Evolutionary conservation across 2,797 vertebrate genomes (phyloP).

Genomic region (Phataginus tetradactyla): DNA sequence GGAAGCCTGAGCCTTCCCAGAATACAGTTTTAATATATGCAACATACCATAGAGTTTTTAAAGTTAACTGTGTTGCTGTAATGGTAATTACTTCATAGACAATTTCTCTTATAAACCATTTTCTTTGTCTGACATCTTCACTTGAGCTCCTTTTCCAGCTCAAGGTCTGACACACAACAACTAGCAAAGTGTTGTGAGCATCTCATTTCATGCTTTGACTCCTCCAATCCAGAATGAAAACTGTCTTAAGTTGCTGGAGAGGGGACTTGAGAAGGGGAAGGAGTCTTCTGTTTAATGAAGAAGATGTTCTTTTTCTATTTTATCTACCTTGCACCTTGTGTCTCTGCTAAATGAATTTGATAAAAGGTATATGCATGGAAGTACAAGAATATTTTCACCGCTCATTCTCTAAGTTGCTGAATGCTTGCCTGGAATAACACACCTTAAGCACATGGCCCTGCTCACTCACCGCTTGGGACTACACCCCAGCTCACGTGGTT

Average conservation of each 20-base stretch:
- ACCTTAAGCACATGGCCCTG: conserved; percentile 77
- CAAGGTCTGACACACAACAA: neutral
- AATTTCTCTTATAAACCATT: conserved; percentile 20
- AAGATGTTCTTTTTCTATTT: neutral
- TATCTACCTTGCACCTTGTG: neutral
- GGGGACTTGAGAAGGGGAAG: neutral
- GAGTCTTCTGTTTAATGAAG: conserved; percentile 27
- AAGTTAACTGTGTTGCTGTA: conserved; percentile 13
- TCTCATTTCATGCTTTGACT: conserved; percentile 46
- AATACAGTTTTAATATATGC: neutral
- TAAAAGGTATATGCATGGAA: conserved; percentile 69
- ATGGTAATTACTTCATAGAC: neutral
- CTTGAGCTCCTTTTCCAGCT: conserved; percentile 40
- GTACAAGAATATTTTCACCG: conserved; percentile 14
- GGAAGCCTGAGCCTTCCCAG: conserved; percentile 11
- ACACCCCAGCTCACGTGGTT: conserved; percentile 77
- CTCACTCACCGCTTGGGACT: conserved; percentile 83
- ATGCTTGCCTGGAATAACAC: conserved; percentile 69
- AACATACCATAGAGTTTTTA: neutral
- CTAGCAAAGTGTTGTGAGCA: conserved; percentile 7
- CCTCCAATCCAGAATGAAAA: neutral
- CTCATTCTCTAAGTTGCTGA: conserved; percentile 69
- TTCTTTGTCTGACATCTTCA: conserved; percentile 34
- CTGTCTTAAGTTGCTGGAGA: neutral
- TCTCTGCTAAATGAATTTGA: conserved; percentile 32